Evolutionary conservation across 1,140 invertebrate genomes (phyloP).

Genomic region (Trichogramma pretiosum): DNA sequence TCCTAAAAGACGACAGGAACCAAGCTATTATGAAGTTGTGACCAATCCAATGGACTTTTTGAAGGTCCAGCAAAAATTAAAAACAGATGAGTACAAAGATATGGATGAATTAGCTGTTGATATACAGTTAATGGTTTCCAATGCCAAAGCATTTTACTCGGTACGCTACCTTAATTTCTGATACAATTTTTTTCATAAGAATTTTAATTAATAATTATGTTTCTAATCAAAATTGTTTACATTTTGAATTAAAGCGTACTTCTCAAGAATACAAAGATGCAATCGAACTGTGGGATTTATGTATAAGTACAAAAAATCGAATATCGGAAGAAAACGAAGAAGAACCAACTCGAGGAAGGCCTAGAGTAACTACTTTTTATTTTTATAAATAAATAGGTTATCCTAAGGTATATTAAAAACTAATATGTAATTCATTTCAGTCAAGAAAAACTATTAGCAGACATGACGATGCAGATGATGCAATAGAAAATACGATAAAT

Average conservation of each 20-base stretch:
- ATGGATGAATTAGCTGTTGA: constrained; percentile 80
- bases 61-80: constrained; percentile 91
- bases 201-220: not conserved
- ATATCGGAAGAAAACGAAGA: constrained; percentile 45
- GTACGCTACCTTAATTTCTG: constrained; percentile 35
- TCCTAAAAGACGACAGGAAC: constrained; percentile 84
- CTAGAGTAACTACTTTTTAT: constrained; percentile 42
- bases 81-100: constrained; percentile 88
- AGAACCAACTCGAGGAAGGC: constrained; percentile 49
- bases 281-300: constrained; percentile 81
- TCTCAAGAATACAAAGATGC: constrained; percentile 87
- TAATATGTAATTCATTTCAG: constrained; percentile 11
- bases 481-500: constrained; percentile 62
- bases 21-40: constrained; percentile 84
- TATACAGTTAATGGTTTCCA: constrained; percentile 79
- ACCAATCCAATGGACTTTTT: constrained; percentile 87
- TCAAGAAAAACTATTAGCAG: constrained; percentile 43
- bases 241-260: constrained; percentile 49
- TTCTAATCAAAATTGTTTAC: constrained; percentile 4
- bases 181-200: constrained; percentile 2
- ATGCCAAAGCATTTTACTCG: constrained; percentile 90
- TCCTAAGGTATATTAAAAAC: not conserved
- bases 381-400: constrained; percentile 1
- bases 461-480: constrained; percentile 52
- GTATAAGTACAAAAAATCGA: constrained; percentile 45